Evolutionary conservation across 1,140 invertebrate genomes (phyloP).

Genomic region (Drosophila elegans): DNA sequence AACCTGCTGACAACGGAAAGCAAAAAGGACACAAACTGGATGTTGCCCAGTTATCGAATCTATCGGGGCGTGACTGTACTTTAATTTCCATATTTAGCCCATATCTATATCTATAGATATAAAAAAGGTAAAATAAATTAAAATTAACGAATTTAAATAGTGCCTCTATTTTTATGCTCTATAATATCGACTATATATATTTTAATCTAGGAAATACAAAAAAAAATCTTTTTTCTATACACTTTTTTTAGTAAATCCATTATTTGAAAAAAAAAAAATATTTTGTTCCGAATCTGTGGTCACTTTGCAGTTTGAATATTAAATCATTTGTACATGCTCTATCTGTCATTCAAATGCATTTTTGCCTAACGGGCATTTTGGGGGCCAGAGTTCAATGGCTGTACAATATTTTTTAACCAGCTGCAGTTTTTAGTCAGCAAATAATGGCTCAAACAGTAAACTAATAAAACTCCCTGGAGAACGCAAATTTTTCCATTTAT

Average conservation of each 20-base stretch:
- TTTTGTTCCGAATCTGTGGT: constrained; percentile 36
- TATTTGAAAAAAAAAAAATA: too few relatives aligned
- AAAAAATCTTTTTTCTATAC: too few relatives aligned
- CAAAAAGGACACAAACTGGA: not conserved
- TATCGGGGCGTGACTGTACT: constrained; percentile 23
- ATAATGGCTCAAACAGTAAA: not conserved
- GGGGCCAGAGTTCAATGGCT: not conserved
- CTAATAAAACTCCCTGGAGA: not conserved
- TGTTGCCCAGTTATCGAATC: not conserved
- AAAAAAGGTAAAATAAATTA: too few relatives aligned
- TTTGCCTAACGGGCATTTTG: not conserved
- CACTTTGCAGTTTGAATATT: constrained; percentile 58
- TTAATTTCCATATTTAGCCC: too few relatives aligned
- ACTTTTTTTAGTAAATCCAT: too few relatives aligned
- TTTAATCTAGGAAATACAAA: too few relatives aligned
- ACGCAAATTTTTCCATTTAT: not conserved
- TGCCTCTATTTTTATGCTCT: too few relatives aligned
- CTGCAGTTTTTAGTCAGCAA: not conserved
- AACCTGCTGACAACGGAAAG: not conserved
- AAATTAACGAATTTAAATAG: too few relatives aligned
- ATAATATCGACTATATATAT: too few relatives aligned
- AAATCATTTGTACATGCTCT: constrained; percentile 19
- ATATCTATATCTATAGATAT: too few relatives aligned
- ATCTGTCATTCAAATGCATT: constrained; percentile 37
- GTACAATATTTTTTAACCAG: not conserved